Conservation (phyloP, 1,140 invertebrate genomes). For the Brachionus koreanus region DNA sequence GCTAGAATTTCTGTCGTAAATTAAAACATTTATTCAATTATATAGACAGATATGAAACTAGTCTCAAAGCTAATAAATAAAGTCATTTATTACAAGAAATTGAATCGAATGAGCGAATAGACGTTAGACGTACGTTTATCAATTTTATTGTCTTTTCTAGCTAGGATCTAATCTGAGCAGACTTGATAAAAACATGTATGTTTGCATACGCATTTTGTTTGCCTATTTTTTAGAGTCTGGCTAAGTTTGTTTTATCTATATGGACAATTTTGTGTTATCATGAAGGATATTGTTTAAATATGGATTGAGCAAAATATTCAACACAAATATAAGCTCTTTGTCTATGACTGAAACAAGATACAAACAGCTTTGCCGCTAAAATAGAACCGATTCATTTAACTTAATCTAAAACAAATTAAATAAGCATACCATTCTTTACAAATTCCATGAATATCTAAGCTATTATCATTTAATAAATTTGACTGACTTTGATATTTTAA, state of each 20-base stretch:
- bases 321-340: background rate
- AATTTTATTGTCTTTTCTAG: constrained; percentile 2
- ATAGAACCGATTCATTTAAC: background rate
- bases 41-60: background rate
- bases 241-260: background rate
- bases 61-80: no score
- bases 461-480: background rate
- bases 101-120: background rate
- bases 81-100: background rate
- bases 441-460: background rate
- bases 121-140: background rate
- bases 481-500: constrained; percentile 9
- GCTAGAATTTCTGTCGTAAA: background rate
- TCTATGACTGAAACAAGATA: background rate
- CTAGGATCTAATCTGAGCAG: constrained; percentile 8
- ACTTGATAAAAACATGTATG: constrained; percentile 22
- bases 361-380: background rate
- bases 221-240: constrained; percentile 6
- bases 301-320: background rate
- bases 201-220: background rate
- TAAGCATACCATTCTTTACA: background rate
- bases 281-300: background rate
- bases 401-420: background rate
- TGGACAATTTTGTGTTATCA: background rate
- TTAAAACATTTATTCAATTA: background rate